A percentile compares a stretch with the other conserved stretches of the same genome.
Evolutionary conservation across 2,888 invertebrate species (phyloP).

Genomic region (Furcula furcula): DNA sequence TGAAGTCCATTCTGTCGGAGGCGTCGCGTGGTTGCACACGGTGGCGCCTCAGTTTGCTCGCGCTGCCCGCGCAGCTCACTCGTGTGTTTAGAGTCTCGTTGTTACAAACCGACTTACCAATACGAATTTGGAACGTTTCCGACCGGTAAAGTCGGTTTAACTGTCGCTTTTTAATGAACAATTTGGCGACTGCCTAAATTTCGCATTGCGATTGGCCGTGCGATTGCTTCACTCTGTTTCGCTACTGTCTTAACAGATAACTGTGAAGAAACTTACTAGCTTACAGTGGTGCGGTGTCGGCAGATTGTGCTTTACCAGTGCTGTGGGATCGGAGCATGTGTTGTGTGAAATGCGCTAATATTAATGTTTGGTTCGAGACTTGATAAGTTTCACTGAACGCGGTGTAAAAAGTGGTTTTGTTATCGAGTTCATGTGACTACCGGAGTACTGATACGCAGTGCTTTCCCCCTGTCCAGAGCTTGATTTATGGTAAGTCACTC

Average conservation of each 20-base stretch:
- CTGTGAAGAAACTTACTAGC: constrained; percentile 71
- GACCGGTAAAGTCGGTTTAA: constrained; percentile 72
- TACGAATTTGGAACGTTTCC: constrained; percentile 70
- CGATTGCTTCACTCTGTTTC: constrained; percentile 69
- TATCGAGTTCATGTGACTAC: constrained; percentile 64
- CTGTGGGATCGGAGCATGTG: constrained; percentile 66
- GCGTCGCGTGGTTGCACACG: constrained; percentile 62
- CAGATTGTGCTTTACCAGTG: constrained; percentile 68
- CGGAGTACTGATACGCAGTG: constrained; percentile 61
- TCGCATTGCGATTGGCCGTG: constrained; percentile 72
- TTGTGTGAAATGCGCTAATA: constrained; percentile 72
- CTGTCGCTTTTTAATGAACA: constrained; percentile 67
- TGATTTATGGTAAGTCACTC: constrained; percentile 70
- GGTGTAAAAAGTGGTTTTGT: constrained; percentile 67
- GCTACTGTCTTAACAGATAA: constrained; percentile 65
- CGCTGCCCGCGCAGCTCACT: constrained; percentile 76
- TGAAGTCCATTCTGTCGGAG: constrained; percentile 67
- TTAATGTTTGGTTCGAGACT: constrained; percentile 52
- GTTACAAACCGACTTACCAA: constrained; percentile 46
- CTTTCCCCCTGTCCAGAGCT: constrained; percentile 59
- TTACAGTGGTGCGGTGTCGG: constrained; percentile 63
- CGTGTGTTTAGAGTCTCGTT: constrained; percentile 49
- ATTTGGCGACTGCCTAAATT: constrained; percentile 59
- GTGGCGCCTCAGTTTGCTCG: constrained; percentile 70
- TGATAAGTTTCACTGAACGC: constrained; percentile 66